Evolutionary conservation across 2,888 invertebrate species (phyloP), one percentile per base, ranked within the genome.

Genomic region (Perizoma flavofasciatum): DNA sequence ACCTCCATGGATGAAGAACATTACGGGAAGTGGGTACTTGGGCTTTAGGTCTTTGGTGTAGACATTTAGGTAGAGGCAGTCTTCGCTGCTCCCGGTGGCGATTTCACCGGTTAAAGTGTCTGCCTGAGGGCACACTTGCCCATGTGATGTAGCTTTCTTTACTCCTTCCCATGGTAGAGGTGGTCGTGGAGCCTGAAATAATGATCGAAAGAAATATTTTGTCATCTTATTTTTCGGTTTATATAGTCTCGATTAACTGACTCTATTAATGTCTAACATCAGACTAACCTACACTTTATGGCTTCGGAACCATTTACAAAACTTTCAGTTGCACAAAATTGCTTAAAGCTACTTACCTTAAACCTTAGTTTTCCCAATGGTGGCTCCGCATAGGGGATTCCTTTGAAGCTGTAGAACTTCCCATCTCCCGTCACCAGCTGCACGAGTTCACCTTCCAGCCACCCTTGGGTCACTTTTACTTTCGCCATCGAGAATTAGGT

Each of bases 321-420:
- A 1, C n/a, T n/a, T n/a, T n/a, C n/a, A 22, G 22, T 22, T 2
- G 22, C 3, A 22, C 3, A 22, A 22, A 22, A n/a, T n/a, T n/a
- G n/a, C n/a, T n/a, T n/a, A 22, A 22, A 2, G 22, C 22, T 4
- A n/a, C 37, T 55, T 5, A 92, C 92, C 87, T 86, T 81, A 66
- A 92, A 93, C 68, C 93, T 75, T 1, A 92, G 77, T 49, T 85
- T 71, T 3, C 86, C 86, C 1, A 92, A 33, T 2, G 93, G 92
- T 10, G 93, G 88, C 45, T 78, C 69, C 1, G 92, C 93, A 53
- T 90, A 93, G 1, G 92, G 92, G 46, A 93, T 85, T n/a, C 92
- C 89, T 59, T 78, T 79, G 56, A 79, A 81, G 66, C 79, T 80
- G 63, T 70, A 72, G 66, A 73, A 81, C n/a, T 59, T 22, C 0